Percentiles rank a stretch among this genome's conserved stretches.
phyloP scores from a whole-genome alignment of 2,113 vertebrate species.

The Eulacestoma nigropectus region DNA sequence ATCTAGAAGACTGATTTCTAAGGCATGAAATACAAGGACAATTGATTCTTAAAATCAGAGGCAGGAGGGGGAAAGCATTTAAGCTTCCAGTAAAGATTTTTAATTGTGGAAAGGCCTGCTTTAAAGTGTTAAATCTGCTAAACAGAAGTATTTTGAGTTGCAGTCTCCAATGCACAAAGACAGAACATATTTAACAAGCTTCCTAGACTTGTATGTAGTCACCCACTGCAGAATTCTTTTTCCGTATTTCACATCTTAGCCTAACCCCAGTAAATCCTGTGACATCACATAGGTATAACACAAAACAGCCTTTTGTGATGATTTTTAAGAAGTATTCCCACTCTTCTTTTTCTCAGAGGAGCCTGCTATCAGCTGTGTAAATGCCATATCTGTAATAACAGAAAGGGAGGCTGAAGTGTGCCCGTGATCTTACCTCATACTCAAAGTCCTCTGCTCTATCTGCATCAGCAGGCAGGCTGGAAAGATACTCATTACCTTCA shows the following conservation, averaged over 20 bases:
- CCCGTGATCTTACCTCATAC: conserved; percentile 85
- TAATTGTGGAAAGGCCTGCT: neutral
- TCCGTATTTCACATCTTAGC: neutral
- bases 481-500: conserved; percentile 89
- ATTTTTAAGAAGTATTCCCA: neutral
- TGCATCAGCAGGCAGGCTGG: conserved; percentile 83
- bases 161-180: neutral
- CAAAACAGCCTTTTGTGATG: neutral
- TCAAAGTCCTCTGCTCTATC: conserved; percentile 92
- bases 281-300: neutral
- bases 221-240: neutral
- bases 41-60: neutral
- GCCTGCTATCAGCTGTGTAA: conserved; percentile 6
- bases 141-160: neutral
- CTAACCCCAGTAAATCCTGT: neutral
- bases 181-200: neutral
- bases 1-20: neutral
- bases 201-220: neutral
- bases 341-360: neutral
- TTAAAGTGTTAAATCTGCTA: neutral
- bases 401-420: neutral
- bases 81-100: neutral
- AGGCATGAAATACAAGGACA: neutral
- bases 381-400: neutral
- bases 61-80: neutral